These are phyloP conservation scores for Synanthedon andrenaeformis DNA, from an alignment of 2,888 invertebrate species.

Conservation along the genomic window DNA sequence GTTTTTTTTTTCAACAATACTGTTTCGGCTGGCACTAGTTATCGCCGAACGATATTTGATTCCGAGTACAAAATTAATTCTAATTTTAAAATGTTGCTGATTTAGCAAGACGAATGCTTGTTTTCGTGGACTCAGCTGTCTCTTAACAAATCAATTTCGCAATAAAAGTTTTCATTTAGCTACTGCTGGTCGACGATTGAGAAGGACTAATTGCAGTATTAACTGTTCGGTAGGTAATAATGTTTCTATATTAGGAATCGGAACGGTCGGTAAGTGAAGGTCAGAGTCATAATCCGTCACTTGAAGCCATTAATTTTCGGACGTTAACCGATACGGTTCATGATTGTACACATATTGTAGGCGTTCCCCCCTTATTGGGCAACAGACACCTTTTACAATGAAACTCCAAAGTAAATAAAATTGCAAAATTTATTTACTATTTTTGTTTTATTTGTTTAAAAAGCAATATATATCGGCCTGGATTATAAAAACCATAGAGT, in stretches of 20 bases:
- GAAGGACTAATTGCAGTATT: neutral
- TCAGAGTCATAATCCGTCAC: slow-evolving; percentile 27
- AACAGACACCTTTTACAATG: neutral
- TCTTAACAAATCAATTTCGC: slow-evolving; percentile 4
- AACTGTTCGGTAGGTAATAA: neutral
- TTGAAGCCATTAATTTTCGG: slow-evolving; percentile 33
- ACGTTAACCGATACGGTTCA: slow-evolving; percentile 46
- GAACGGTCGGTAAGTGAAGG: slow-evolving; percentile 24
- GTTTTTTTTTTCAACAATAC: slow-evolving; percentile 37
- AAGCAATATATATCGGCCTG: neutral
- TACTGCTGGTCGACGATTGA: neutral
- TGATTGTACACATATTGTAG: slow-evolving; percentile 22
- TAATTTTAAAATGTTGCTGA: slow-evolving; percentile 46
- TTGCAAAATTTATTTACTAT: neutral
- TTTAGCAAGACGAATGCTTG: slow-evolving; percentile 5
- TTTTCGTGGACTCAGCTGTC: slow-evolving; percentile 5
- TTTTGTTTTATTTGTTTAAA: no score
- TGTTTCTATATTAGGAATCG: neutral
- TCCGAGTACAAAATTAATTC: slow-evolving; percentile 49
- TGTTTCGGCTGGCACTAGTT: slow-evolving; percentile 49
- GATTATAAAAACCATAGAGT: neutral
- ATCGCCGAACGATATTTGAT: slow-evolving; percentile 57
- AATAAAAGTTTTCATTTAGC: neutral
- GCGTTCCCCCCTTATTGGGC: neutral
- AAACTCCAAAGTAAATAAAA: neutral